Percentiles rank a stretch among this genome's conserved stretches.
phyloP scores from a whole-genome alignment of 2,888 invertebrate genomes.

The Pycnomerus fuliginosus region DNA sequence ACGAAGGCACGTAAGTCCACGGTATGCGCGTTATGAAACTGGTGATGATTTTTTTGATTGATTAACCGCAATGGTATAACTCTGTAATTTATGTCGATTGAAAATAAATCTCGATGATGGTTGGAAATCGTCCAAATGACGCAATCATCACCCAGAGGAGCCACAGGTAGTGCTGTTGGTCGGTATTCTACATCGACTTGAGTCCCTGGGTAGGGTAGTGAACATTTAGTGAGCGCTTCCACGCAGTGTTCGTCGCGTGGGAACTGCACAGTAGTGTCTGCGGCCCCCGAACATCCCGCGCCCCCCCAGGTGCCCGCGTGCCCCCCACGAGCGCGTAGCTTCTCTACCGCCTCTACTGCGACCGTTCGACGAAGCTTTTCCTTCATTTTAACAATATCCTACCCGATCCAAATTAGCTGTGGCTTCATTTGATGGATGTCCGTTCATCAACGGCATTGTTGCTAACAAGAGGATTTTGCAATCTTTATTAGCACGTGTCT shows the following conservation, averaged over 20 bases:
- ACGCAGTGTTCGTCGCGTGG: constrained; percentile 60
- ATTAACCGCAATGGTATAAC: no score
- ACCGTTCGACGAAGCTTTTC: constrained; percentile 9
- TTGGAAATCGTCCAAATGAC: constrained; percentile 1
- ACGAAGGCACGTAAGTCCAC: no score
- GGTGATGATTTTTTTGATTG: no score
- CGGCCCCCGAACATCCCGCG: constrained; percentile 47
- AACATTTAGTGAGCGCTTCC: constrained; percentile 52
- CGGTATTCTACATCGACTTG: constrained; percentile 11
- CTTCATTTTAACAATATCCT: constrained; percentile 10
- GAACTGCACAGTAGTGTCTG: constrained; percentile 64
- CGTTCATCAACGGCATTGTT: constrained; percentile 2
- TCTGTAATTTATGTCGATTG: constrained; percentile 11
- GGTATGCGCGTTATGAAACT: no score
- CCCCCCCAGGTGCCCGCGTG: constrained; percentile 41
- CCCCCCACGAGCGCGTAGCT: constrained; percentile 43
- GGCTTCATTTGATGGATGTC: not conserved
- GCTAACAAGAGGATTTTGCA: constrained; percentile 11
- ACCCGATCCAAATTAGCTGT: constrained; percentile 2
- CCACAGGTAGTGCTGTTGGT: constrained; percentile 13
- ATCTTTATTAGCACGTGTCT: constrained; percentile 12
- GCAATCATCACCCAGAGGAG: constrained; percentile 10
- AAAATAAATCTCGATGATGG: constrained; percentile 10
- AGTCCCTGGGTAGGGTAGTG: constrained; percentile 37
- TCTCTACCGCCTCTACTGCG: constrained; percentile 39